Base-by-base conservation (phyloP, 1,140 invertebrate genomes). In the Lepidurus apus region DNA sequence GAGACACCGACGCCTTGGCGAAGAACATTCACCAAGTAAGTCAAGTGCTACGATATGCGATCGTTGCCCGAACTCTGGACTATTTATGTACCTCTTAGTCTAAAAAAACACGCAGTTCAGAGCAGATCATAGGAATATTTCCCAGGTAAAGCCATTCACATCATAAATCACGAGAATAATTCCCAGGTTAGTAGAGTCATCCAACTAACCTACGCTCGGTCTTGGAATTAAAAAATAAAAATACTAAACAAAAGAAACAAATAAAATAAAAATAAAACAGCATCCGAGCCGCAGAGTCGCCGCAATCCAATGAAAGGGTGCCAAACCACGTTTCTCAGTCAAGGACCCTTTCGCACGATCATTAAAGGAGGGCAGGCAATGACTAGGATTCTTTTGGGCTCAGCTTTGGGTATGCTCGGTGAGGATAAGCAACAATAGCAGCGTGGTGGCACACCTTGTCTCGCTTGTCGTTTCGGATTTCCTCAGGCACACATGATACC, bases 361-460 rank as follows among this genome's bases (percentile, higher is more conserved):
- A 21, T 65, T 65, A 65, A 65, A 65, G 17, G n/a, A 65, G 53
- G 53, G n/a, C 53, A 17, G 21, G 21, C 17, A 21, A 65, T 65
- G 53, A 65, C 53, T 21, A 65, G 21, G 53, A 65, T 65, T 65
- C 2, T 65, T 65, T 65, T 21, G 1, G 17, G 53, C 53, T 21
- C n/a, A 9, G 53, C 13, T 65, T 65, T 65, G 21, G 53, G 17
- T 65, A 65, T 65, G 21, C 17, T 21, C 53, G 4, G n/a, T n/a
- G 53, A 65, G 53, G 53, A 65, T 65, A 65, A n/a, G 53, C 53
- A 65, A 65, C 53, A 65, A 65, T 65, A 65, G 53, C 53, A 17
- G 53, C 53, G 53, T 21, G 53, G 17, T 65, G 53, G 53, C 53
- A 65, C 53, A 65, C 53, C n/a, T 65, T 21, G 13, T 65, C 21